Evolutionary conservation across 2,113 vertebrate genomes (phyloP).

Genomic region (Oreochromis niloticus): DNA sequence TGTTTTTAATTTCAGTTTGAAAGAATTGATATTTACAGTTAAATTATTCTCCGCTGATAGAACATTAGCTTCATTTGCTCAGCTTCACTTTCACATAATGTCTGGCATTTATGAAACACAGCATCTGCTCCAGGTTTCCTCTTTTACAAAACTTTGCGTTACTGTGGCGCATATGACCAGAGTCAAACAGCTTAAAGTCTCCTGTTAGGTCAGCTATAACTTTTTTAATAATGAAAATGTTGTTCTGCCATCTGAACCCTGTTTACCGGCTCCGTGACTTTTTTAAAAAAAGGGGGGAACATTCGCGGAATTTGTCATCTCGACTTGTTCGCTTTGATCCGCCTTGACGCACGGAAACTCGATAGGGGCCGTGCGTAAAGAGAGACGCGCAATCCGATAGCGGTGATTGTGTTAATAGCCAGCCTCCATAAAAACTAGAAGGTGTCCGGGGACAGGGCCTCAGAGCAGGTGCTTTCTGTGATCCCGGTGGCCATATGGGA

Average conservation of each 20-base stretch:
- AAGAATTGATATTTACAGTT: not conserved
- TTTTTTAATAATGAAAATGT: not conserved
- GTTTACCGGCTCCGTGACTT: slow-evolving; percentile 31
- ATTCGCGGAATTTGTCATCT: slow-evolving; percentile 59
- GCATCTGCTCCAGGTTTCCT: not conserved
- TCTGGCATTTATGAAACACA: not conserved
- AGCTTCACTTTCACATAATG: not conserved
- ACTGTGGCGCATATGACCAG: not conserved
- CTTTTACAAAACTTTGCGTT: not conserved
- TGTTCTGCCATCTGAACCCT: not conserved
- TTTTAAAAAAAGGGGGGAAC: not conserved
- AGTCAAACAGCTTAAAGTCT: not conserved
- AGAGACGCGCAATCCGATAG: slow-evolving; percentile 65
- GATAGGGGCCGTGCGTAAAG: slow-evolving; percentile 48
- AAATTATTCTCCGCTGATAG: not conserved
- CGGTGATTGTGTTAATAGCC: slow-evolving; percentile 68
- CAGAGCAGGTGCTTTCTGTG: slow-evolving; percentile 70
- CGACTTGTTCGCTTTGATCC: slow-evolving; percentile 61
- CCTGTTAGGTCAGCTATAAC: not conserved
- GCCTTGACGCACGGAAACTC: slow-evolving; percentile 51
- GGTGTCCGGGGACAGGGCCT: slow-evolving; percentile 54
- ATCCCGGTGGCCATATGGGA: slow-evolving; percentile 56
- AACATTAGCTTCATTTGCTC: not conserved
- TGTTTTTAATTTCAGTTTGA: not conserved
- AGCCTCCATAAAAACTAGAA: slow-evolving; percentile 62